Conservation (phyloP, 2,888 invertebrate genomes). For the Acanthococcus lagerstroemiae region DNA sequence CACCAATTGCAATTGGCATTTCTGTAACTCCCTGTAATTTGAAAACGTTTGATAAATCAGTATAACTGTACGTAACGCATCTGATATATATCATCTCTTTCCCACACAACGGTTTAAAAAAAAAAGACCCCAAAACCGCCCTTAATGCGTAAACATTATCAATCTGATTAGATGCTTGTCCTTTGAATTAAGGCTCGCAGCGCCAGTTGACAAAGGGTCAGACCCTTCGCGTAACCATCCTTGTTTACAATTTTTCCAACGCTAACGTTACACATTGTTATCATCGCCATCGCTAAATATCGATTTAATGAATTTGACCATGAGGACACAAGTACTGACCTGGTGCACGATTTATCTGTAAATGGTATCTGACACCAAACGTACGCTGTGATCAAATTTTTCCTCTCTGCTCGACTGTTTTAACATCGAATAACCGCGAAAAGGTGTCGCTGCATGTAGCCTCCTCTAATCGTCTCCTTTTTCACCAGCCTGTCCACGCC, state of each 20-base stretch:
- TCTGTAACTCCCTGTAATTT: no score
- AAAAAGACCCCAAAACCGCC: not conserved
- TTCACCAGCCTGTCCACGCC: no score
- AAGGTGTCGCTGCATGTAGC: no score
- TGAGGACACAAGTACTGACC: not conserved
- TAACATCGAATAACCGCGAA: no score
- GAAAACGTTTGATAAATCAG: no score
- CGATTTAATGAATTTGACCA: conserved; percentile 27
- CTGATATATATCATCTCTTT: not conserved
- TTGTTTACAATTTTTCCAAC: conserved; percentile 21
- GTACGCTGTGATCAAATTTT: not conserved
- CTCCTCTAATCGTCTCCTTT: no score
- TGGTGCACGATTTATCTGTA: conserved; percentile 9
- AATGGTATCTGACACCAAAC: conserved; percentile 17
- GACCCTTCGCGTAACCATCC: not conserved
- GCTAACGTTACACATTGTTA: conserved; percentile 13
- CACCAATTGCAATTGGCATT: no score
- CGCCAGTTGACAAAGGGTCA: not conserved
- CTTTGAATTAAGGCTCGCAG: not conserved
- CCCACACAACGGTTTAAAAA: not conserved
- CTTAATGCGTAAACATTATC: conserved; percentile 6
- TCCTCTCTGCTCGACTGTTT: no score
- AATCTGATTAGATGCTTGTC: conserved; percentile 14
- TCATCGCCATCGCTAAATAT: conserved; percentile 18
- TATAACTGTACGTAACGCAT: no score